A percentile compares a stretch with the other conserved stretches of the same genome.
Conservation (phyloP, 2,888 invertebrate genomes). For the Polydrusus cervinus region DNA sequence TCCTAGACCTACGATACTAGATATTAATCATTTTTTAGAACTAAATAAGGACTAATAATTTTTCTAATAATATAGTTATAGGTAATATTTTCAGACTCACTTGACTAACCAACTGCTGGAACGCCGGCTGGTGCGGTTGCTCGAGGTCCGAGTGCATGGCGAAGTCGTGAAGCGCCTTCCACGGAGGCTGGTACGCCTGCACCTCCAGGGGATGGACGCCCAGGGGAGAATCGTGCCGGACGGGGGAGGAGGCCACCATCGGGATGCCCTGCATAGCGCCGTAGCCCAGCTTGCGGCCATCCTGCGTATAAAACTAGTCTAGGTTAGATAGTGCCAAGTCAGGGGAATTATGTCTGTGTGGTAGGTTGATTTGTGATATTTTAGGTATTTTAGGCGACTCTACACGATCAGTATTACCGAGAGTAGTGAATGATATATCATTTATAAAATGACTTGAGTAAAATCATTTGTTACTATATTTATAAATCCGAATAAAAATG, state of each 20-base stretch:
- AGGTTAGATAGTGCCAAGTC: conserved; percentile 66
- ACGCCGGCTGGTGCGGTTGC: conserved; percentile 91
- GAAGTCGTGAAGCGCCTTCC: conserved; percentile 97
- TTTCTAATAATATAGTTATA: too few species aligned
- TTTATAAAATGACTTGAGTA: too few species aligned
- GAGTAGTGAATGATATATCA: too few species aligned
- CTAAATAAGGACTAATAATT: too few species aligned
- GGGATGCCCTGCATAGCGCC: conserved; percentile 98
- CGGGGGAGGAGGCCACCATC: conserved; percentile 96
- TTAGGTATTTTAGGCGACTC: not conserved
- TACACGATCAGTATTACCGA: too few species aligned
- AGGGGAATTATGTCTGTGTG: not conserved
- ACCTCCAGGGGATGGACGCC: conserved; percentile 92
- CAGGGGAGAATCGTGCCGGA: conserved; percentile 90
- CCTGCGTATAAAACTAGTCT: conserved; percentile 80
- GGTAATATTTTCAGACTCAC: too few species aligned
- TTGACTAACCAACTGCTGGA: conserved; percentile 97
- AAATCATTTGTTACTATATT: too few species aligned
- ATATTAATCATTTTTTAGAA: not conserved
- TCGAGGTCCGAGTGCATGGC: conserved; percentile 96
- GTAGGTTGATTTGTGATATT: not conserved
- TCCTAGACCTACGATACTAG: too few species aligned
- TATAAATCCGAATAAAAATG: too few species aligned
- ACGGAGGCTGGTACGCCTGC: conserved; percentile 95
- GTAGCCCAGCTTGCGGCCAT: conserved; percentile 94